These are phyloP conservation scores for Prunella fulvescens DNA, from an alignment of 2,113 vertebrate genomes.

Conservation along the genomic window DNA sequence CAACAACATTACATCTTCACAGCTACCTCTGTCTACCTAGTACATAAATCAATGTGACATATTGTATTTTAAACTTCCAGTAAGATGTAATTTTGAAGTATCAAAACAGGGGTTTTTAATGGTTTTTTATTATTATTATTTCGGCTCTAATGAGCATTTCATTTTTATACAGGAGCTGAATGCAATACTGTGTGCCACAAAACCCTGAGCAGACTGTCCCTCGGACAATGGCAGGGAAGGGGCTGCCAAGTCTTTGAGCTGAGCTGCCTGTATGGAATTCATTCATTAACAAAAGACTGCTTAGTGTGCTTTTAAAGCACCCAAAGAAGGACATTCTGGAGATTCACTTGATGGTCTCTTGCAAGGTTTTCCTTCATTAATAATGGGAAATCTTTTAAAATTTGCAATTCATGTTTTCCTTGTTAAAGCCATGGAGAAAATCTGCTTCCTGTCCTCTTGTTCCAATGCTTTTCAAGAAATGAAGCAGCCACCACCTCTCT, in stretches of 20 bases:
- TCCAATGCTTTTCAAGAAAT: background rate
- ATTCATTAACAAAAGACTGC: background rate
- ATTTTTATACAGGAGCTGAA: background rate
- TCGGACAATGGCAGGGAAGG: background rate
- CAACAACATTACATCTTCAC: background rate
- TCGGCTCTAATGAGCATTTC: background rate
- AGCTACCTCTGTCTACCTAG: background rate
- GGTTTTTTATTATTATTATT: background rate
- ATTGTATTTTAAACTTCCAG: background rate
- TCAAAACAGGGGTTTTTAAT: background rate
- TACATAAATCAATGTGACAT: accelerated
- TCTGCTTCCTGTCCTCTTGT: background rate
- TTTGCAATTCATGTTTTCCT: background rate
- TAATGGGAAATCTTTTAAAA: background rate
- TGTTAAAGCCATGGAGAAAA: background rate
- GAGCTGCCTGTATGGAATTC: background rate
- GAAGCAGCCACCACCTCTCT: background rate
- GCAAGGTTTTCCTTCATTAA: background rate
- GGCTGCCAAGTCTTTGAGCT: background rate
- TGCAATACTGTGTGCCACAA: background rate
- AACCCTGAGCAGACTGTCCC: background rate
- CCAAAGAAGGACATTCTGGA: background rate
- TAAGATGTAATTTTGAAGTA: background rate
- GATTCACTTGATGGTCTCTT: background rate
- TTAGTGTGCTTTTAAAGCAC: background rate